phyloP scores from a whole-genome alignment of 2,888 invertebrate species.

The Dermolepida albohirtum region DNA sequence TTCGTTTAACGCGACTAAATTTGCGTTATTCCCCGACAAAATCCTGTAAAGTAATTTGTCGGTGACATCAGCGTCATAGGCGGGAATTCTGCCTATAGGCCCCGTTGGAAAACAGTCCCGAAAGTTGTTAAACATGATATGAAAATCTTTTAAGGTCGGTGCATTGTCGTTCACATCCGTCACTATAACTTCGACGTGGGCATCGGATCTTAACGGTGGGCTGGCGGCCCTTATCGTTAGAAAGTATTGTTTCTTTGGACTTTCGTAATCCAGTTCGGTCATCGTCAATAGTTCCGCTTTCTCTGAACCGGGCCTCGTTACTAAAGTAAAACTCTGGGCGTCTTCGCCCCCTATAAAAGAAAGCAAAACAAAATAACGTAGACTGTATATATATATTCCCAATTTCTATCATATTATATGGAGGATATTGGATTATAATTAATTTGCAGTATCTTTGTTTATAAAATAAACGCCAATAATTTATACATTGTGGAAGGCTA shows the following conservation, averaged over 20 bases:
- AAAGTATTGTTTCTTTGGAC: constrained; percentile 90
- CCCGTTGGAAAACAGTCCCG: constrained; percentile 94
- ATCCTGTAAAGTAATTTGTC: constrained; percentile 87
- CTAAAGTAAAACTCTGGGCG: constrained; percentile 85
- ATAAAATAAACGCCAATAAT: too few relatives aligned
- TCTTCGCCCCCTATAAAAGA: constrained; percentile 77
- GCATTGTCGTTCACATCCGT: constrained; percentile 97
- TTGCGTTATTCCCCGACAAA: constrained; percentile 92
- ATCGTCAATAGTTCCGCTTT: constrained; percentile 89
- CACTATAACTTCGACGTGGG: constrained; percentile 87
- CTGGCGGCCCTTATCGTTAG: constrained; percentile 91
- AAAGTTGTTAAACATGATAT: constrained; percentile 94
- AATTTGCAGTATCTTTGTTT: too few relatives aligned
- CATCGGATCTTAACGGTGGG: constrained; percentile 89
- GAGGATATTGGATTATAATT: too few relatives aligned
- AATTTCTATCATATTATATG: too few relatives aligned
- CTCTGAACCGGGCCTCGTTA: constrained; percentile 84
- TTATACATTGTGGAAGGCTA: too few relatives aligned
- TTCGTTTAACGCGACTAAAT: constrained; percentile 85
- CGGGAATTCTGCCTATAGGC: constrained; percentile 91
- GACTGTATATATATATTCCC: too few relatives aligned
- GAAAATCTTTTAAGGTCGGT: constrained; percentile 90
- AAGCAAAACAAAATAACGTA: too few relatives aligned
- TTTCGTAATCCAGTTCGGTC: constrained; percentile 95
- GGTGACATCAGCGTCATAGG: constrained; percentile 93